Evolutionary conservation across 2,797 vertebrate species (phyloP), one percentile per base, ranked within the genome.

Genomic region (Danio tinwini): DNA sequence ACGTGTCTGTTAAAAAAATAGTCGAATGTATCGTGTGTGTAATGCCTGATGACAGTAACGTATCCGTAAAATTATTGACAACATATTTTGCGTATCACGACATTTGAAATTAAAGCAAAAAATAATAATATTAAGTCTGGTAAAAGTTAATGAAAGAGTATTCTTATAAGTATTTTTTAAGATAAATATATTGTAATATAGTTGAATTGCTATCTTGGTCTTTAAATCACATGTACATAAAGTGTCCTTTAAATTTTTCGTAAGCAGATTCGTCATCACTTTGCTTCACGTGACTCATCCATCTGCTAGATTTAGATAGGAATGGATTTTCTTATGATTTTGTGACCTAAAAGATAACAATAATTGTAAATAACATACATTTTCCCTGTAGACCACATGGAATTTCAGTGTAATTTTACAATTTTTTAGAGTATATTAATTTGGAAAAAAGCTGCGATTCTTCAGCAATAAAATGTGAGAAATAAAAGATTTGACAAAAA

Each of bases 201-300:
- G 12, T 5, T 19, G 5, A 37, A 53, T 70, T 40, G 3, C 7
- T 17, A n/a, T 40, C 16, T 70, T 53, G 16, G 69, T 16, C 3
- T 40, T 53, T 40, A 17, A 40, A 16, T 21, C 5, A 56, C 52
- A 21, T n/a, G 19, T 12, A n/a, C 2, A 12, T 1, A n/a, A 44
- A 13, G 1, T 17, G 37, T 6, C 50, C 17, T 58, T 58, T 58
- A 11, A 21, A 58, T 16, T 2, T 50, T 16, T 21, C 29, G 4
- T 61, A 29, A 58, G 65, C 56, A 70, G 65, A 78, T 70, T 62
- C 37, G 65, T 59, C 65, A 70, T 40, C 12, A 3, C 21, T 69
- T 7, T 42, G 73, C 1, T 11, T 4, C n/a, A 59, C n/a, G 7
- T 68, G 5, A 10, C 6, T 55, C 16, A 10, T n/a, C 8, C 11